These are phyloP conservation scores for Rhadinocentrus ornatus DNA, from an alignment of 2,797 vertebrate species.

Conservation along the genomic window DNA sequence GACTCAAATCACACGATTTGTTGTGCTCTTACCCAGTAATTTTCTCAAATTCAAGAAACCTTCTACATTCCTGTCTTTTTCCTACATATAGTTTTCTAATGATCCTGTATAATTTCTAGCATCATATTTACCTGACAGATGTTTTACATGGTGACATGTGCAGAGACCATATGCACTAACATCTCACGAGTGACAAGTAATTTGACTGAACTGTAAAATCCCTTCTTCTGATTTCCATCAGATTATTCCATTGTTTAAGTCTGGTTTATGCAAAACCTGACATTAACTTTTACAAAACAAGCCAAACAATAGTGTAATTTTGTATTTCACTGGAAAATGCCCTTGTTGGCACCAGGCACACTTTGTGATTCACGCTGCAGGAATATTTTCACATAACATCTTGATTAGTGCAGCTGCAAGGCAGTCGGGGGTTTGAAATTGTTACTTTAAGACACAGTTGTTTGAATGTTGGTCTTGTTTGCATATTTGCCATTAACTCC, in stretches of 20 bases:
- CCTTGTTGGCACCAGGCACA: constrained; percentile 21
- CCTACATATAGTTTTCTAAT: not conserved
- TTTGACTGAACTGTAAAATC: constrained; percentile 31
- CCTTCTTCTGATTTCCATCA: constrained; percentile 2
- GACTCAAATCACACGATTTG: not conserved
- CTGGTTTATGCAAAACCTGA: constrained; percentile 10
- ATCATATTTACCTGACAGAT: constrained; percentile 57
- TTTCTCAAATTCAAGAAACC: not conserved
- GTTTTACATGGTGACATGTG: constrained; percentile 64
- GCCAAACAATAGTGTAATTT: constrained; percentile 37
- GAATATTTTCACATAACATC: constrained; percentile 43
- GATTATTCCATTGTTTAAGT: not conserved
- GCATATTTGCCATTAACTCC: constrained; percentile 25
- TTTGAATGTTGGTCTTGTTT: constrained; percentile 27
- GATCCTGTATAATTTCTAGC: constrained; percentile 4
- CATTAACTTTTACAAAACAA: constrained; percentile 1
- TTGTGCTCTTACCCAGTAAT: not conserved
- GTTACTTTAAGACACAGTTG: constrained; percentile 15
- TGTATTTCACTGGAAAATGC: constrained; percentile 32
- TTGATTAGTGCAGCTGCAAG: constrained; percentile 61
- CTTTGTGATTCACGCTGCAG: constrained; percentile 36
- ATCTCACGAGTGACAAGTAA: constrained; percentile 31
- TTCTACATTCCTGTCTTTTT: not conserved
- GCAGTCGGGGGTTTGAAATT: constrained; percentile 33
- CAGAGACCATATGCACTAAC: constrained; percentile 36